Conservation (phyloP, 2,113 vertebrate genomes). For the Psilopsiagon aurifrons region DNA sequence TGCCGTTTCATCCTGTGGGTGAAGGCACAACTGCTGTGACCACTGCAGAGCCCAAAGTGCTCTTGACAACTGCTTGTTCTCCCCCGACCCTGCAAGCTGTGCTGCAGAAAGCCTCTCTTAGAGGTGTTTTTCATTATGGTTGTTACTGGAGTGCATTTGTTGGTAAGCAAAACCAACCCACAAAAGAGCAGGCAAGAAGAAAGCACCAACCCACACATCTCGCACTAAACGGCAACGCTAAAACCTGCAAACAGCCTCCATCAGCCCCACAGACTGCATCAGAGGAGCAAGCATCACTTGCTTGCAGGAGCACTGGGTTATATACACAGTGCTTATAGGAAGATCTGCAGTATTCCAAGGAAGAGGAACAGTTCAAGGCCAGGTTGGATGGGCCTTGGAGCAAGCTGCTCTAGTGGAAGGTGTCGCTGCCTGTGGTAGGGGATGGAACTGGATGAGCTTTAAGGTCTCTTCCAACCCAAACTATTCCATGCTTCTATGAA, state of each 20-base stretch:
- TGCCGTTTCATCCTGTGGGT: neutral
- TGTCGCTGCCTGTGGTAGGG: neutral
- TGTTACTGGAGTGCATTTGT: neutral
- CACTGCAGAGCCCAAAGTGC: rapidly evolving
- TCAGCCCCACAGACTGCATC: neutral
- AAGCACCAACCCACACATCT: neutral
- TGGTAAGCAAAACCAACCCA: neutral
- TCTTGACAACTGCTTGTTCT: neutral
- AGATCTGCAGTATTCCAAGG: neutral
- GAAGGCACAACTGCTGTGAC: neutral
- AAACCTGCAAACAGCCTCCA: neutral
- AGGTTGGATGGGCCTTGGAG: neutral
- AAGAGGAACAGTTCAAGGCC: neutral
- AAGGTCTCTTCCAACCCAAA: neutral
- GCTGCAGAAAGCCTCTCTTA: neutral
- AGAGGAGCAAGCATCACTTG: neutral
- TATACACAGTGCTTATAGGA: neutral
- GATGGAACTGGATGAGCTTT: neutral
- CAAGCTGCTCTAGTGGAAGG: neutral
- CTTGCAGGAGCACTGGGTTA: neutral
- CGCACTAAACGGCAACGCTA: rapidly evolving
- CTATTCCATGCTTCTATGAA: neutral
- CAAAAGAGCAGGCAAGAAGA: neutral
- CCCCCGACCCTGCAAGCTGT: neutral
- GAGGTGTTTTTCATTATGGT: neutral